Evolutionary conservation across 1,140 invertebrate species (phyloP), one percentile per base, ranked within the genome.

Genomic region (Sarcophaga bullata): DNA sequence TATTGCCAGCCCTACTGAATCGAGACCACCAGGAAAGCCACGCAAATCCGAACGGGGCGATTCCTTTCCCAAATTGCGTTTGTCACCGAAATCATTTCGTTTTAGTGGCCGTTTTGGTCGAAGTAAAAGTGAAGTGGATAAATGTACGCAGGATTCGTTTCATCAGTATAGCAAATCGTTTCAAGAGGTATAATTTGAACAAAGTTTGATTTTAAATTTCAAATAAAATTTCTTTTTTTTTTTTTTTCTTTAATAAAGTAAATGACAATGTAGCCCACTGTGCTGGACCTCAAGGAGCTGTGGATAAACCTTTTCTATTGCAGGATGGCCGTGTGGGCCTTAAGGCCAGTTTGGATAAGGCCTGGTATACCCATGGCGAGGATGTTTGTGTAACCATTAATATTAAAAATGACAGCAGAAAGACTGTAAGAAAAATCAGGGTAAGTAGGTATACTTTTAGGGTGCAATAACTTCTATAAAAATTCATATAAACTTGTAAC

Each of bases 311-410:
- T 0, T 94, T 94, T 82, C 86, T 94, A 8, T 89, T 94, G 8
- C 93, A 93, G 13, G 93, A 94, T 80, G 94, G 97, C 73, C 91
- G 93, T 52, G 93, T 95, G 15, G 91, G 93, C 84, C 90, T 99
- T 68, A 96, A 98, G 87, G 98, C 97, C 0, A 95, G 95, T 82
- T 91, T 99, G 80, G 97, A 99, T 91, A 98, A 97, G 89, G 95
- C 97, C 82, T 95, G 96, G 86, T 98, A 99, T 90, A 93, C 93
- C 3, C 98, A 99, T 89, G 98, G 97, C 10, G 98, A 99, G 89
- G 93, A 95, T 5, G 95, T 99, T 83, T 92, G 93, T 75, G 95
- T 99, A 0, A 96, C 95, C 87, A 94, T 99, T 9, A 93, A 95
- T 83, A 93, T 99, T 76, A 94, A 94, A 84, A 99, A 99, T 91